Conservation (phyloP, 2,113 vertebrate species). For the Ceyx cyanopectus region DNA sequence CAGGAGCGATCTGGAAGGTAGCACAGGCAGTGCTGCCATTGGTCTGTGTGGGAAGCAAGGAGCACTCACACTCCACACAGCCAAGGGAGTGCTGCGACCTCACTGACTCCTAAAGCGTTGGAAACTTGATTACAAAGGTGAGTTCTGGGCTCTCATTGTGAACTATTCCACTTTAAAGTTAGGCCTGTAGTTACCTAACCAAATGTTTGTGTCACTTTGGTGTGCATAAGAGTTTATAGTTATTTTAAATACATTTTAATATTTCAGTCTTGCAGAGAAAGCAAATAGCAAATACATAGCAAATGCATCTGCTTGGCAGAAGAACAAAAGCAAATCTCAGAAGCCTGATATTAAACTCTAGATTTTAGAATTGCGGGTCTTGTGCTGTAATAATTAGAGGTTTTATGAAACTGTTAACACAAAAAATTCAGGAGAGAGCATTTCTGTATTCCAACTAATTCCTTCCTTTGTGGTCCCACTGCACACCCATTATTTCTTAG, state of each 20-base stretch:
- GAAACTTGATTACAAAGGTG: neutral
- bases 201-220: neutral
- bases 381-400: neutral
- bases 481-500: accelerated
- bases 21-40: neutral
- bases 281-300: neutral
- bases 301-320: neutral
- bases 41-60: neutral
- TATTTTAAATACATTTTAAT: neutral
- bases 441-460: neutral
- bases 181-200: neutral
- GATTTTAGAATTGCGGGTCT: conserved; percentile 2
- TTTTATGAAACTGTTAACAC: neutral
- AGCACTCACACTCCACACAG: neutral
- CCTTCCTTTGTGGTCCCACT: neutral
- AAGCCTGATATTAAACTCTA: neutral
- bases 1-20: neutral
- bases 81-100: neutral
- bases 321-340: neutral
- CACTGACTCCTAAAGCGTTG: neutral
- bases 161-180: neutral
- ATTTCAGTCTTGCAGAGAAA: neutral
- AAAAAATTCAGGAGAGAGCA: neutral
- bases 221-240: neutral
- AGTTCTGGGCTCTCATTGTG: neutral